Evolutionary conservation across 2,888 invertebrate species (phyloP), one percentile per base, ranked within the genome.

Genomic region (Coremacera marginata): DNA sequence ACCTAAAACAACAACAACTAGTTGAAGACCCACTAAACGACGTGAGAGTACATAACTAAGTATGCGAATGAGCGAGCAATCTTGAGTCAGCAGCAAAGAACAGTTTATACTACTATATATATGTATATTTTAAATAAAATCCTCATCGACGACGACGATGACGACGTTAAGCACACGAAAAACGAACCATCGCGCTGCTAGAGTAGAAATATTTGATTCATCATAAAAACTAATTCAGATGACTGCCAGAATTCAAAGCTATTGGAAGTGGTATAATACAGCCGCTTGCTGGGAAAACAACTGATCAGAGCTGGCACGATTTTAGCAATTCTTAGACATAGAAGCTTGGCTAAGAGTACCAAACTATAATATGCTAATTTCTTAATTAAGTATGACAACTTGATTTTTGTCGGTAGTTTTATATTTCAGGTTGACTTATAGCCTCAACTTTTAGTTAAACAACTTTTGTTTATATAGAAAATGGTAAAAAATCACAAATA

Each of bases 241-340:
- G 82, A 77, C 82, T 80, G 82, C 80, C 78, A 82, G 82, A 82
- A 82, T 82, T 82, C 82, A 78, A 81, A 78, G 81, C 76, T 78
- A 79, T 67, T 79, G 81, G 82, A 79, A 77, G 44, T 44, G 81
- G 81, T 82, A 71, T 79, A 80, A 70, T 74, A 77, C 78, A 80
- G 78, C 77, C 51, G 79, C 27, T 74, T 44, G 67, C 27, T 75
- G 27, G 55, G 76, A 78, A 80, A 78, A 73, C 9, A 62, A 74
- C 55, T 72, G 25, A 73, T 75, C 77, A 63, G 73, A 70, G 77
- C 22, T 60, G 3, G 57, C 0, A 60, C 27, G 57, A 8, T 65
- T 55, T 49, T 25, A 52, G 5, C 7, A 57, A n/a, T n/a, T n/a
- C 49, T 25, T 3, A 14, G 71, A 11, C 14, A 11, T 1, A 44